phyloP scores from a whole-genome alignment of 1,140 invertebrate species.

The Oppia nitens region DNA sequence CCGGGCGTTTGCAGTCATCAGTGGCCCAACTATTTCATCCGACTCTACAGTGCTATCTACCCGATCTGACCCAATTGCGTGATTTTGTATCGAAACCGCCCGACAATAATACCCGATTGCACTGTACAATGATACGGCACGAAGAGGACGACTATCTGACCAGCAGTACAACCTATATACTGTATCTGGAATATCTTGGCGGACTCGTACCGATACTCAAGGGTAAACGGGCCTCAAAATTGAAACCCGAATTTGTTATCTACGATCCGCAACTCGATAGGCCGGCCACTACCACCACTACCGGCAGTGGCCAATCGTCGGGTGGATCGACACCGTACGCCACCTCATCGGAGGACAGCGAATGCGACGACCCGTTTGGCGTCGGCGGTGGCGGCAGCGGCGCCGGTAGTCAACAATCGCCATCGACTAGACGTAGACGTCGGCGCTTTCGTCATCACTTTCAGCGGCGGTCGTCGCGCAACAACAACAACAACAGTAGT shows the following conservation, averaged over 20 bases:
- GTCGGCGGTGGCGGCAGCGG: not conserved
- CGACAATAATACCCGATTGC: conserved; percentile 56
- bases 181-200: conserved; percentile 90
- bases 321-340: not conserved
- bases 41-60: conserved; percentile 92
- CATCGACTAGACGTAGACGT: conserved; percentile 3
- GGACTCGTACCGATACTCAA: conserved; percentile 88
- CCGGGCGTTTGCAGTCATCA: conserved; percentile 58
- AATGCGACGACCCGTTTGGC: not conserved
- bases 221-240: conserved; percentile 85
- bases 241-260: conserved; percentile 93
- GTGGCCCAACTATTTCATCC: conserved; percentile 78
- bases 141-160: conserved; percentile 44
- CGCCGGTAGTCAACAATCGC: not conserved
- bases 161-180: conserved; percentile 48
- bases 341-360: not conserved
- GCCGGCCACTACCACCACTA: not conserved
- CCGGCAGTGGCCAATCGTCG: not conserved
- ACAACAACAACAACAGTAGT: not conserved
- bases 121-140: conserved; percentile 91
- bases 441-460: conserved; percentile 32
- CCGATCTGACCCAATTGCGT: conserved; percentile 63
- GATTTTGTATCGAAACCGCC: conserved; percentile 86
- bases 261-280: conserved; percentile 59
- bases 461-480: conserved; percentile 24